Percentiles rank a stretch among this genome's conserved stretches.
Conservation (phyloP, 2,113 vertebrate species). For the Oryzias celebensis region DNA sequence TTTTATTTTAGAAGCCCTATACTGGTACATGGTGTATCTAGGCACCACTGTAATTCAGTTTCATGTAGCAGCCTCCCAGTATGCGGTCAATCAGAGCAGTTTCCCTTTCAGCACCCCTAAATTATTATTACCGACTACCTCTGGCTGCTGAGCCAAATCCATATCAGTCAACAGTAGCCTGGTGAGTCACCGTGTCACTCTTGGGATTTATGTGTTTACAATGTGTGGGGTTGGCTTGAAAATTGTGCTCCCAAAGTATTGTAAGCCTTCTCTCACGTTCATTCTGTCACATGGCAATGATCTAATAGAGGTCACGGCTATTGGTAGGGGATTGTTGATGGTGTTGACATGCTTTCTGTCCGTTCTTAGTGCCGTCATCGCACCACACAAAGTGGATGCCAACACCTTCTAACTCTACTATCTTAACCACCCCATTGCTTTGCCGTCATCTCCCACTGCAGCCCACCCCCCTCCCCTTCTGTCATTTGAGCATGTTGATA, state of each 20-base stretch:
- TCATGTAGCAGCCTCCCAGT: constrained; percentile 2
- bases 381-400: constrained; percentile 62
- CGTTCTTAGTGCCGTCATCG: constrained; percentile 70
- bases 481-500: constrained; percentile 68
- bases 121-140: constrained; percentile 35
- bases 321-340: constrained; percentile 57
- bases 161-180: constrained; percentile 31
- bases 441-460: constrained; percentile 39
- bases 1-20: not conserved
- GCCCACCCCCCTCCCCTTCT: constrained; percentile 4
- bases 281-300: constrained; percentile 31
- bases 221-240: constrained; percentile 40
- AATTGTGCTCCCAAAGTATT: constrained; percentile 38
- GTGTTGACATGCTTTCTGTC: constrained; percentile 71
- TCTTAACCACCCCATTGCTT: constrained; percentile 40
- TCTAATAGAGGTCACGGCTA: constrained; percentile 48
- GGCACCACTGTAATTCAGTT: not conserved
- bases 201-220: constrained; percentile 66
- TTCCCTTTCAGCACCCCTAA: constrained; percentile 38
- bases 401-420: constrained; percentile 29
- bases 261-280: constrained; percentile 4
- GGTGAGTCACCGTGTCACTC: constrained; percentile 55
- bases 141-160: constrained; percentile 30
- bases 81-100: constrained; percentile 19
- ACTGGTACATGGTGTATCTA: not conserved